Conservation (phyloP, 92 coral and sea anemone genomes). For the Paramuricea clavata region DNA sequence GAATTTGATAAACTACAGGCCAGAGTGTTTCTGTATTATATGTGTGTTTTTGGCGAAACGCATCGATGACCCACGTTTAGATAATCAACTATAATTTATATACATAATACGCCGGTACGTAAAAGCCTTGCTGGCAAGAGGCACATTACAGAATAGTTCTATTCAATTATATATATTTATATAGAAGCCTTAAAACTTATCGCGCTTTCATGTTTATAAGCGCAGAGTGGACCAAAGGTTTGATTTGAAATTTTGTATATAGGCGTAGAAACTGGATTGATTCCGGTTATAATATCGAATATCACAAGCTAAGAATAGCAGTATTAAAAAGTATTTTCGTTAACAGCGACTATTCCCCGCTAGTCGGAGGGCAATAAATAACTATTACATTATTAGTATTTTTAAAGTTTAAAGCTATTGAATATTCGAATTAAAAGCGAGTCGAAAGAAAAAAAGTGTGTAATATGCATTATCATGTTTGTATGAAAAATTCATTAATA, state of each 20-base stretch:
- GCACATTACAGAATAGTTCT: neutral
- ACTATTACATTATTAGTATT: neutral
- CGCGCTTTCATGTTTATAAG: neutral
- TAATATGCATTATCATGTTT: neutral
- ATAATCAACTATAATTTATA: neutral
- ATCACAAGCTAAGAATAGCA: neutral
- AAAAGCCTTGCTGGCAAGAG: conserved; percentile 9
- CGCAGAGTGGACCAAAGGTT: neutral
- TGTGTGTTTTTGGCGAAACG: neutral
- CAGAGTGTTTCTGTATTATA: too few relatives aligned
- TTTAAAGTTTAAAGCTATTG: neutral
- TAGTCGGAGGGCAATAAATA: neutral
- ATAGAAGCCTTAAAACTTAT: neutral
- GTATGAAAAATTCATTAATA: neutral
- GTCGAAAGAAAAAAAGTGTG: neutral
- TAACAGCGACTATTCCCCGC: conserved; percentile 5
- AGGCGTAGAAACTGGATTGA: neutral
- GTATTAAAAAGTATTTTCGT: conserved; percentile 8
- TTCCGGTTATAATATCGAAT: neutral
- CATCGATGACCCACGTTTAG: neutral
- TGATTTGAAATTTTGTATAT: conserved; percentile 1
- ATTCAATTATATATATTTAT: conserved; percentile 17
- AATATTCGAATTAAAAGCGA: conserved; percentile 2
- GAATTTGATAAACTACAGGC: neutral
- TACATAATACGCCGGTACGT: conserved; percentile 12